Evolutionary conservation across 2,113 vertebrate genomes (phyloP).

Genomic region (Trachemys scripta): DNA sequence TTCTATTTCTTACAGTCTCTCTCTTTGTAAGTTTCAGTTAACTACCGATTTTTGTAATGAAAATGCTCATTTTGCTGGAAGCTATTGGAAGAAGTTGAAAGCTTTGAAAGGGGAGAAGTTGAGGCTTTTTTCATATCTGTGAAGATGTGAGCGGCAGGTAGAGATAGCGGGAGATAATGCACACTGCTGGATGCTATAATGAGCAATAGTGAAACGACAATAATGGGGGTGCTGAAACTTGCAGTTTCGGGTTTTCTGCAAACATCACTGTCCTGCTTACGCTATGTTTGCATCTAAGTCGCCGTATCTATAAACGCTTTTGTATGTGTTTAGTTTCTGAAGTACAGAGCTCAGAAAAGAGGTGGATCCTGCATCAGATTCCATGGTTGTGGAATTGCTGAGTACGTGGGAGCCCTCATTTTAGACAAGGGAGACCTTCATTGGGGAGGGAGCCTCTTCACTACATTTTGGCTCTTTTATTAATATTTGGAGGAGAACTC

Average conservation of each 20-base stretch:
- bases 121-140: neutral
- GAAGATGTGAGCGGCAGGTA: neutral
- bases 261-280: fast-evolving
- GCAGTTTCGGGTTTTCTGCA: neutral
- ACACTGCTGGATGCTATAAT: neutral
- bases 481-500: neutral
- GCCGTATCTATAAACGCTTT: neutral
- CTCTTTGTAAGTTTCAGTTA: neutral
- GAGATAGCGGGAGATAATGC: neutral
- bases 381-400: neutral
- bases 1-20: constrained; percentile 3
- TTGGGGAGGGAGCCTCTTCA: neutral
- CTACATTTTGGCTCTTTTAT: neutral
- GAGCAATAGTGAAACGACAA: neutral
- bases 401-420: fast-evolving
- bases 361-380: neutral
- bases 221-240: fast-evolving
- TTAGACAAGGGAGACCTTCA: neutral
- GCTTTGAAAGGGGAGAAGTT: neutral
- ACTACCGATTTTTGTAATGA: fast-evolving
- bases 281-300: neutral
- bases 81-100: neutral
- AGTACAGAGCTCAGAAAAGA: neutral
- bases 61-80: neutral
- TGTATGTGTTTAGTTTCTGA: neutral